Percentiles rank a stretch among this genome's conserved stretches.
Conservation (phyloP, 2,113 vertebrate genomes). For the Lamprologus ornatipinnis region DNA sequence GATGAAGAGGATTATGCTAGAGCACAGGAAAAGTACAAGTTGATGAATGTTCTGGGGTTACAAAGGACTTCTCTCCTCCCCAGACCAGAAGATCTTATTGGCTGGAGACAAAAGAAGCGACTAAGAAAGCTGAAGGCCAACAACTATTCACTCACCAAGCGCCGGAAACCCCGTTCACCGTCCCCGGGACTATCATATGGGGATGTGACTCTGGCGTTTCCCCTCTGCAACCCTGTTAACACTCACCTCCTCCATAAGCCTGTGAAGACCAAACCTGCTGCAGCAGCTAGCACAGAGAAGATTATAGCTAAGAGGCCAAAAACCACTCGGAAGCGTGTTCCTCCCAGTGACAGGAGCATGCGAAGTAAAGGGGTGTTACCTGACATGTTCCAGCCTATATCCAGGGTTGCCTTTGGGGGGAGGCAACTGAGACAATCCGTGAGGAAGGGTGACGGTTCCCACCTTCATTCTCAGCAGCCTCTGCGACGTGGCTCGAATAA, state of each 20-base stretch:
- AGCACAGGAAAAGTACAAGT: conserved; percentile 74
- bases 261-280: conserved; percentile 43
- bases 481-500: not conserved
- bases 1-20: conserved; percentile 70
- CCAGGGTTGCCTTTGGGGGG: not conserved
- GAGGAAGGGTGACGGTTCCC: conserved; percentile 1
- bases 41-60: conserved; percentile 75
- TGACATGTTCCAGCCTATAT: conserved; percentile 34
- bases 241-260: conserved; percentile 50
- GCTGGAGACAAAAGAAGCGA: conserved; percentile 77
- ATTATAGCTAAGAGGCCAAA: conserved; percentile 35
- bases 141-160: conserved; percentile 73
- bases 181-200: conserved; percentile 8
- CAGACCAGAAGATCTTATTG: conserved; percentile 70
- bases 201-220: conserved; percentile 44
- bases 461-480: not conserved
- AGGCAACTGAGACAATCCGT: conserved; percentile 51
- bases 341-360: conserved; percentile 61
- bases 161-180: conserved; percentile 59
- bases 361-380: conserved; percentile 50
- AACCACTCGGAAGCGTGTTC: not conserved
- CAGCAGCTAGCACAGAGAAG: not conserved
- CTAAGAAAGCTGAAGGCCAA: conserved; percentile 75
- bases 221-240: conserved; percentile 64
- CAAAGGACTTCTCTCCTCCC: conserved; percentile 73